These are phyloP conservation scores for Brachionus sp. DNA, from an alignment of 1,140 invertebrate species.

Conservation along the genomic window DNA sequence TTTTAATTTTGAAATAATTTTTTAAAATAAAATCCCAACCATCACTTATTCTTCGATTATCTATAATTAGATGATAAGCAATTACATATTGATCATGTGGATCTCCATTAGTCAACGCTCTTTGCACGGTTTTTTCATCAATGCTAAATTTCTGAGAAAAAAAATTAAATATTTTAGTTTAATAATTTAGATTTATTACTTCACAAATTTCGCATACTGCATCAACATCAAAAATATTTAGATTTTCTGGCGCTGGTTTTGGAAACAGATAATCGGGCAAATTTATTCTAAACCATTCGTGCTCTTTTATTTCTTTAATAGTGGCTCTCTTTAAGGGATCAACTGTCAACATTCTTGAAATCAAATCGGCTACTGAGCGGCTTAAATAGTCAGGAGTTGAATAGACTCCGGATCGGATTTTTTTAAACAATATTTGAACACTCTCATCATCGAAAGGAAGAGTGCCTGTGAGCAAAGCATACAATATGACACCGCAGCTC, in stretches of 20 bases:
- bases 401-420: conserved; percentile 88
- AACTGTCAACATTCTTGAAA: conserved; percentile 95
- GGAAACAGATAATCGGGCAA: conserved; percentile 93
- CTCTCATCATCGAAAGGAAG: conserved; percentile 97
- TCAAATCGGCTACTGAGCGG: conserved; percentile 84
- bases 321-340: conserved; percentile 95
- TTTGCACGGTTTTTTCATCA: conserved; percentile 86
- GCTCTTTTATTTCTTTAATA: conserved; percentile 94
- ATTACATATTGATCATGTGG: conserved; percentile 88
- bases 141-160: conserved; percentile 82
- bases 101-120: conserved; percentile 86
- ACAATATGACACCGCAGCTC: conserved; percentile 98
- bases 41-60: conserved; percentile 84
- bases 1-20: neutral
- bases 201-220: conserved; percentile 85
- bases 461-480: conserved; percentile 95
- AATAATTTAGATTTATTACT: conserved; percentile 53
- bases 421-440: conserved; percentile 92
- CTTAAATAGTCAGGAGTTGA: conserved; percentile 97
- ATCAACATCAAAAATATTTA: conserved; percentile 92
- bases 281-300: conserved; percentile 98
- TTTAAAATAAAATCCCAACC: conserved; percentile 62
- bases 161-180: neutral
- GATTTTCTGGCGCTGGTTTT: conserved; percentile 88
- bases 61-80: conserved; percentile 96